These are phyloP conservation scores for Torymus texanus DNA, from an alignment of 2,888 invertebrate species.

Conservation along the genomic window DNA sequence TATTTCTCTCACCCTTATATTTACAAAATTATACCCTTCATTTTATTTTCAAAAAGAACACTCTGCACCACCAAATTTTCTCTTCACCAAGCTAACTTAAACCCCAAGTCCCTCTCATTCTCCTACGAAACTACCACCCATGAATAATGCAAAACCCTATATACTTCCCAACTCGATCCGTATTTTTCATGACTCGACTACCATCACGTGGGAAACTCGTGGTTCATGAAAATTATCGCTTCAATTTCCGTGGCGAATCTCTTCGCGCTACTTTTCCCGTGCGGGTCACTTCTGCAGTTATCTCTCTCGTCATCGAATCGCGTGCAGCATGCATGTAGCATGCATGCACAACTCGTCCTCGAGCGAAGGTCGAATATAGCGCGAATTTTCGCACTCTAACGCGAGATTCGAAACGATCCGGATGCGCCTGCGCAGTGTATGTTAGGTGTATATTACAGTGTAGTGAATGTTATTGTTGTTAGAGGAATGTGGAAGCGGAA, in stretches of 20 bases:
- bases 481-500: too few species aligned
- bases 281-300: not conserved
- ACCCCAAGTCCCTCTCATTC: not conserved
- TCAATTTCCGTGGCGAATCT: constrained; percentile 17
- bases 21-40: too few species aligned
- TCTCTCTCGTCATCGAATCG: constrained; percentile 1
- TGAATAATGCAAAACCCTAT: constrained; percentile 4
- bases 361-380: constrained; percentile 13
- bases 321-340: not conserved
- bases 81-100: too few species aligned
- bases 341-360: not conserved
- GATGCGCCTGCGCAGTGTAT: too few species aligned
- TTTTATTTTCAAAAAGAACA: too few species aligned
- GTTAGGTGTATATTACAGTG: too few species aligned
- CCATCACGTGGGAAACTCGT: not conserved
- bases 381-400: not conserved
- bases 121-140: not conserved
- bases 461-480: too few species aligned
- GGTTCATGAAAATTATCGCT: constrained; percentile 4
- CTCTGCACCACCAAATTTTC: too few species aligned
- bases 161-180: not conserved
- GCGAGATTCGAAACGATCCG: too few species aligned
- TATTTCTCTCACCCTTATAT: too few species aligned
- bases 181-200: not conserved
- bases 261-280: not conserved